These are phyloP conservation scores for Eilema sororculum DNA, from an alignment of 2,888 invertebrate genomes.

Conservation along the genomic window DNA sequence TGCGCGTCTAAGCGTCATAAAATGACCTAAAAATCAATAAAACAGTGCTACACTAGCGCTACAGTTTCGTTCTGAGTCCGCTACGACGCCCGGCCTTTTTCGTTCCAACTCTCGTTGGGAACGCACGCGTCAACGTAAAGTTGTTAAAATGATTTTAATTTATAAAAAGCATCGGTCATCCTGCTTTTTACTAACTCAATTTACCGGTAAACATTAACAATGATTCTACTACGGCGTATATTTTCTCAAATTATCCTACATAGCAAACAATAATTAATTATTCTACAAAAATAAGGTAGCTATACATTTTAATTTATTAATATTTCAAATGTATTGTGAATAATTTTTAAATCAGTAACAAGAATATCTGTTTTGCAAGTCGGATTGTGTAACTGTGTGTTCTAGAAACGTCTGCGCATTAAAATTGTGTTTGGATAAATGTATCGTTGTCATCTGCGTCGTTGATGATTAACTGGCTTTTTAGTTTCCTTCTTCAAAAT, in stretches of 20 bases:
- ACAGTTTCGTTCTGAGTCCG: background rate
- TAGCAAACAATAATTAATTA: background rate
- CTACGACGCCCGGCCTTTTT: background rate
- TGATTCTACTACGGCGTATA: background rate
- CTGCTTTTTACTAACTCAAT: background rate
- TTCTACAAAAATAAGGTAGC: background rate
- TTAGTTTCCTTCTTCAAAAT: too few species aligned
- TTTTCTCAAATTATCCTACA: background rate
- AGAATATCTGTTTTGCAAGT: background rate
- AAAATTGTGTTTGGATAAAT: background rate
- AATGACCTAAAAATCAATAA: background rate
- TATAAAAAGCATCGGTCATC: background rate
- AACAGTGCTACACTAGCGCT: background rate
- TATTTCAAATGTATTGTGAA: background rate
- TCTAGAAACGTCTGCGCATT: background rate
- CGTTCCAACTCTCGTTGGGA: slow-evolving; percentile 4
- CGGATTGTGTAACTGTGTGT: background rate
- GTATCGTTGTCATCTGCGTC: too few species aligned
- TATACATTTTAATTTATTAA: background rate
- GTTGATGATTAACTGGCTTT: too few species aligned
- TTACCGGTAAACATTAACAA: background rate
- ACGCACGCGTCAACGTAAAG: slow-evolving; percentile 2
- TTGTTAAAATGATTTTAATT: background rate
- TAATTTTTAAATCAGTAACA: background rate
- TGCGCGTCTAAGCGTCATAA: background rate